Percentiles rank a stretch among this genome's conserved stretches.
These are phyloP conservation scores for Tetrapedia diversipes DNA, from an alignment of 2,888 invertebrate species.

Conservation along the genomic window DNA sequence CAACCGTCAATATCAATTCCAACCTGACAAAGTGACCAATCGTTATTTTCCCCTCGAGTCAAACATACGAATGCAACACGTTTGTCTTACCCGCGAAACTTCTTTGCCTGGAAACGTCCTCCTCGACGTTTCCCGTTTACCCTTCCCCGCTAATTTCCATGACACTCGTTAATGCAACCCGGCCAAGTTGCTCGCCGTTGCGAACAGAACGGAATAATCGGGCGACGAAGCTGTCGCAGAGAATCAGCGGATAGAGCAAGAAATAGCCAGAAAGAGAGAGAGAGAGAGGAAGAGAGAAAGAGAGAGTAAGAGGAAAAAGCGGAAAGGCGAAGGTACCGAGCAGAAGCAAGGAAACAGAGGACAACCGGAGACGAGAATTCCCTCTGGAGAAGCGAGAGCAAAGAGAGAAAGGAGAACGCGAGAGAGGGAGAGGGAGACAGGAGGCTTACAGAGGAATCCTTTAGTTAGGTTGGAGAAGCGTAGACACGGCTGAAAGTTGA, in stretches of 20 bases:
- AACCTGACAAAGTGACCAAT: conserved; percentile 13
- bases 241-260: conserved; percentile 33
- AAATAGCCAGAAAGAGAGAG: neutral
- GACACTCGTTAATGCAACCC: conserved; percentile 64
- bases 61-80: neutral
- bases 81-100: neutral
- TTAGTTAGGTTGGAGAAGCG: conserved; percentile 65
- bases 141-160: conserved; percentile 48
- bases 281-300: conserved; percentile 11
- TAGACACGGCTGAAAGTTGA: conserved; percentile 72
- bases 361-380: conserved; percentile 13
- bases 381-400: conserved; percentile 19
- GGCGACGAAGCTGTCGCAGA: conserved; percentile 20
- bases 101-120: neutral
- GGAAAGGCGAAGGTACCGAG: conserved; percentile 1
- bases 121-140: conserved; percentile 27
- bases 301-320: conserved; percentile 19
- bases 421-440: conserved; percentile 11
- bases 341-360: conserved; percentile 25
- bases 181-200: conserved; percentile 51
- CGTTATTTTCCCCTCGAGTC: neutral
- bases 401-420: conserved; percentile 6
- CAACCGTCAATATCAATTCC: no score
- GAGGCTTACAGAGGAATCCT: conserved; percentile 58
- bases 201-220: conserved; percentile 48